Evolutionary conservation across 2,113 vertebrate genomes (phyloP), one percentile per base, ranked within the genome.

Genomic region (Cochlearius cochlearius): DNA sequence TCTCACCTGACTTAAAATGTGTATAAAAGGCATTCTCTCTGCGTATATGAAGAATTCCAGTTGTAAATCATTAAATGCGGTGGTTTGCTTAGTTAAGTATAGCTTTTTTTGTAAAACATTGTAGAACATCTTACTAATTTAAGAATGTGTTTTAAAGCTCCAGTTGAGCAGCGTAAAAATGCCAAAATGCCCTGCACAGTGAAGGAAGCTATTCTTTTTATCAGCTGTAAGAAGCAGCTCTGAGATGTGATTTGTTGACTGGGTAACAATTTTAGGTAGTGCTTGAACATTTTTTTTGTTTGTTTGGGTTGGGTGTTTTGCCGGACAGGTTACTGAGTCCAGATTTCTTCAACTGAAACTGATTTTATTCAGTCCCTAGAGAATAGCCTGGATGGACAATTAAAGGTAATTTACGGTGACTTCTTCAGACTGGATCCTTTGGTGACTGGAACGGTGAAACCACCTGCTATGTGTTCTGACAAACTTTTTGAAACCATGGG

Each of bases 341-440:
- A 47, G 7, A 14, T 91, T 77, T 78, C 64, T 80, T 91, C 38
- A 59, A 53, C 82, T 93, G 29, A 90, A 82, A 41, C 47, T 67
- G 11, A 52, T 96, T 96, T 53, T 78, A 38, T 95, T 97, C 86
- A 99, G 99, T 98, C 97, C 34, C 91, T 99, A 97, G 97, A 98
- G 94, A 79, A 73, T 14, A 96, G 16, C 15, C 68, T 98, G 88
- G 96, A 98, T 92, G 98, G 98, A 79, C 98, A 98, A 72, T 96
- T 99, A 39, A 97, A 99, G 86, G 98, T 99, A 78, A 78, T 99
- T 86, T 94, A 99, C 22, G 99, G 99, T 97, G 98, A 99, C 96
- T 99, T 98, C 97, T 99, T 99, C 95, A 99, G 97, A 92, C 71
- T 99, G 59, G 99, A 99, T 95, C 98, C 98, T 49, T 88, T 98